phyloP scores from a whole-genome alignment of 1,140 invertebrate genomes.

The Copidosoma floridanum region DNA sequence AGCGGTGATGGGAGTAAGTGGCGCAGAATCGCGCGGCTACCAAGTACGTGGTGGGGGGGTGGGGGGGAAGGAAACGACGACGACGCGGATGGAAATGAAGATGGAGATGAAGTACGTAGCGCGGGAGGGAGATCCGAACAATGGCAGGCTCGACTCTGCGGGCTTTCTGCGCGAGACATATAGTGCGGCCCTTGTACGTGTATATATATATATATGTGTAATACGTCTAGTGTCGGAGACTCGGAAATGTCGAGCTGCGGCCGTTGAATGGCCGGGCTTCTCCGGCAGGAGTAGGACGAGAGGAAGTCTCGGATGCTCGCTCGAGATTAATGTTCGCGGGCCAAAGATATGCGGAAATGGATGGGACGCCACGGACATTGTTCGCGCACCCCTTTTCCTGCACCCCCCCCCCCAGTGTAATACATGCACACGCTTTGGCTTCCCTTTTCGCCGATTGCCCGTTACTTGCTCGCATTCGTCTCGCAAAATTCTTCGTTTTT shows the following conservation, averaged over 20 bases:
- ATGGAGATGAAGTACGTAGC: neutral
- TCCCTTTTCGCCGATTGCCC: neutral
- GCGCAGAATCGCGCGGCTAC: slow-evolving; percentile 9
- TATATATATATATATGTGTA: too few species aligned
- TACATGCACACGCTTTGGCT: too few species aligned
- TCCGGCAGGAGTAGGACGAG: slow-evolving; percentile 50
- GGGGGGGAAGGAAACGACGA: neutral
- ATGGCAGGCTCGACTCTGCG: neutral
- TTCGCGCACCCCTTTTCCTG: too few species aligned
- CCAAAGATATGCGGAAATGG: slow-evolving; percentile 24
- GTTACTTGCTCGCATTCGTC: neutral
- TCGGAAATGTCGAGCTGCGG: slow-evolving; percentile 47
- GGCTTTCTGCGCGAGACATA: too few species aligned
- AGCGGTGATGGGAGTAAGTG: too few species aligned
- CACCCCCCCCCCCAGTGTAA: too few species aligned
- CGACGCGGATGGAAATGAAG: slow-evolving; percentile 16
- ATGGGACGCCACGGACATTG: too few species aligned
- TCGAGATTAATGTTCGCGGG: slow-evolving; percentile 44
- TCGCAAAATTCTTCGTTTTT: neutral
- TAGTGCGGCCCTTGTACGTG: neutral
- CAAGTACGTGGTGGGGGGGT: slow-evolving; percentile 7
- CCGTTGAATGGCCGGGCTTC: slow-evolving; percentile 43
- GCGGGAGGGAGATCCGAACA: neutral
- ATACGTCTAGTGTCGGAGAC: slow-evolving; percentile 44
- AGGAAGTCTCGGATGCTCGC: slow-evolving; percentile 35